Percentiles rank a stretch among this genome's conserved stretches.
These are phyloP conservation scores for Urocolius indicus DNA, from an alignment of 2,113 vertebrate genomes.

Conservation along the genomic window DNA sequence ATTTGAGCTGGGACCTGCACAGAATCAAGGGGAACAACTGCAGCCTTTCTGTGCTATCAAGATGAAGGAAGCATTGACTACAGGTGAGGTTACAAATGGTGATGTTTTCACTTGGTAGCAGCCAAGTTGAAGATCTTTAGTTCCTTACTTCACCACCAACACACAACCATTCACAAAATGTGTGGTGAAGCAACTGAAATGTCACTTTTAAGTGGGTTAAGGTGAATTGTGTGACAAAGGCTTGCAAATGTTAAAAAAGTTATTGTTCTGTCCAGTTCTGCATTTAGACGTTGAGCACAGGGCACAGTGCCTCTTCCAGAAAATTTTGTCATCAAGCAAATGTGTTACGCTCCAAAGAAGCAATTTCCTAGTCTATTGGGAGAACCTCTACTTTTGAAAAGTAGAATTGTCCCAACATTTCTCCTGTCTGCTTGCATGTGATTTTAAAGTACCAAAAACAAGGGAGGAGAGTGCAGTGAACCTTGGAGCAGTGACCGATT, in stretches of 20 bases:
- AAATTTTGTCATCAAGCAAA: not conserved
- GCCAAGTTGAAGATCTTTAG: not conserved
- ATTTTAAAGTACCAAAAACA: not conserved
- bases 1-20: slow-evolving; percentile 87
- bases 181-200: not conserved
- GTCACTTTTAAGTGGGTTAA: not conserved
- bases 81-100: slow-evolving; percentile 79
- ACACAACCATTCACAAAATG: not conserved
- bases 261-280: not conserved
- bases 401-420: not conserved
- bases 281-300: not conserved
- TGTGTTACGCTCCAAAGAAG: not conserved
- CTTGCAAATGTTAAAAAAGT: not conserved
- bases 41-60: slow-evolving; percentile 94
- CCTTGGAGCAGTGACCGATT: not conserved
- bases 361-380: not conserved
- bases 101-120: not conserved
- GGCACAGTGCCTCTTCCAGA: not conserved
- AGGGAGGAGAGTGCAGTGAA: not conserved
- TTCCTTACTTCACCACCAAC: not conserved
- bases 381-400: not conserved
- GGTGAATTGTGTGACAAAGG: not conserved
- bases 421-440: not conserved
- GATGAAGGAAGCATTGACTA: slow-evolving; percentile 94
- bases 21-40: slow-evolving; percentile 65